Base-by-base conservation (phyloP, 2,888 invertebrate genomes). In the Perithous albicinctus region DNA sequence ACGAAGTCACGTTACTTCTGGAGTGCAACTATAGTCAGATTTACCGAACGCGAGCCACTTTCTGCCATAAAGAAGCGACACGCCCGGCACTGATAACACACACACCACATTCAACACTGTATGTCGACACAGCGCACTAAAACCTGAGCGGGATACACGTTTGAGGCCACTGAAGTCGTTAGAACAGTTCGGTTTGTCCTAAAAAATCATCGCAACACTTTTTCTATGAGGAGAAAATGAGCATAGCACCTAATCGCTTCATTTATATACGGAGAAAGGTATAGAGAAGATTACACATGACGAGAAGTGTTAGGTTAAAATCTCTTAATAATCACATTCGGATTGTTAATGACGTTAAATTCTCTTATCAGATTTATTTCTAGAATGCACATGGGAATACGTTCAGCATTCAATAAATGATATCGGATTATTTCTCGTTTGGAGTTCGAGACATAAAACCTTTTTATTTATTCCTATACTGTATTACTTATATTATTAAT, bases 71-170 rank as follows among this genome's bases (percentile, higher is more conserved):
- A 70, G 85, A 67, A 84, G 87, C 89, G 91, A 89, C 91, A 91
- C 91, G 90, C 91, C 91, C 91, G 90, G 89, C 86, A 86, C 89
- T 90, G 92, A 92, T 92, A 91, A 91, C 91, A 91, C 91, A 91
- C 91, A 92, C 91, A 91, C 91, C 87, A 15, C 15, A 20, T 61
- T 32, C 12, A 23, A 43, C 18, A 12, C 23, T 32, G 32, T 61
- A 43, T n/a, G 38, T 48, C 20, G 12, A 32, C 26, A 15, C 32
- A 41, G 23, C 38, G 46, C 18, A 48, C n/a, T 48, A 70, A 64
- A 75, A 75, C 54, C 23, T 32, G 35, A 69, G 69, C 35, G 38
- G 32, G 5, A 69, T 46, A 59, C 54, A 73, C 73, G 41, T 59
- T 78, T 48, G 38, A 8, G 38, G 54, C 66, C 26, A 46, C 48